Conservation (phyloP, 2,113 vertebrate species). For the Platichthys stellatus region DNA sequence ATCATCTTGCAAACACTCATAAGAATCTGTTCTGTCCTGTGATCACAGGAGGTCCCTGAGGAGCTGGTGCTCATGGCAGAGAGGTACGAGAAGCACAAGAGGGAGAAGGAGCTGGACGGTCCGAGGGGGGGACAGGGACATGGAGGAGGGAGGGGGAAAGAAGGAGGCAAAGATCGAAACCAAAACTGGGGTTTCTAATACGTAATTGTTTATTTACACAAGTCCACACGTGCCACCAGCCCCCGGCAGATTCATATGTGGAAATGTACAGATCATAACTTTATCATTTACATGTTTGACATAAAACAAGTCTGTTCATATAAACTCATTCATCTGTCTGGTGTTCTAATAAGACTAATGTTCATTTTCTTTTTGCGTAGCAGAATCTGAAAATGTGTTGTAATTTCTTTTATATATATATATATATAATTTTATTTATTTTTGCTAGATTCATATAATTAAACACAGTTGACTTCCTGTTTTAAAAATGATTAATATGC, state of each 20-base stretch:
- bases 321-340: too few species aligned
- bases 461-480: not conserved
- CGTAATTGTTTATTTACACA: not conserved
- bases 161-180: constrained; percentile 25
- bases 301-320: not conserved
- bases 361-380: not conserved
- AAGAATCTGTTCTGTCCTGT: not conserved
- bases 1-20: too few species aligned
- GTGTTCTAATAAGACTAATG: not conserved
- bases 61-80: constrained; percentile 91
- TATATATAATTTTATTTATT: not conserved
- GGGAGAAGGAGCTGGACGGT: constrained; percentile 76
- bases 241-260: too few species aligned
- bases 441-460: not conserved
- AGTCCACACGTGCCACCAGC: too few species aligned
- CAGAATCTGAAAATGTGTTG: not conserved
- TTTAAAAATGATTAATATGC: constrained; percentile 9
- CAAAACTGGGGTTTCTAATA: constrained; percentile 68
- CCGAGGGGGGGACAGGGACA: constrained; percentile 39
- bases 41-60: constrained; percentile 85
- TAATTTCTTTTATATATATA: constrained; percentile 9
- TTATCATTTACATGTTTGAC: not conserved
- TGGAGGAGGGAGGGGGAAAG: constrained; percentile 32
- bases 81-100: constrained; percentile 87
- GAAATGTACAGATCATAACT: too few species aligned